Percentiles rank a stretch among this genome's conserved stretches.
phyloP scores from a whole-genome alignment of 1,140 invertebrate genomes.

The Akabosia matsudoensis region DNA sequence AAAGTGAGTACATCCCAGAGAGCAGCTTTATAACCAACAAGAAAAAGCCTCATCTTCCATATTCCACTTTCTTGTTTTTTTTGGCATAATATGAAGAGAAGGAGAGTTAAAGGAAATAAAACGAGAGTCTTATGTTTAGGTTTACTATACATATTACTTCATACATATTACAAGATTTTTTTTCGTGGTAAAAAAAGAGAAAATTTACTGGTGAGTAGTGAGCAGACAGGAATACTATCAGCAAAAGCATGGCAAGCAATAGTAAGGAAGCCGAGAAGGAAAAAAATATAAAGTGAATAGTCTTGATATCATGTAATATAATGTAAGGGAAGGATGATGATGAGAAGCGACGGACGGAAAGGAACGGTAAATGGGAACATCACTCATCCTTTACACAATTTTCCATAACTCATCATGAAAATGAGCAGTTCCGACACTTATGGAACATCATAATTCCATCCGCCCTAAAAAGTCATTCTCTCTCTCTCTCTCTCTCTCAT shows the following conservation, averaged over 20 bases:
- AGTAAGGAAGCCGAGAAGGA: background rate
- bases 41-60: background rate
- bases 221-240: background rate
- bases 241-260: background rate
- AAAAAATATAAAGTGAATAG: constrained; percentile 3
- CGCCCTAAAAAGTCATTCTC: constrained; percentile 20
- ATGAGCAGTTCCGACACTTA: constrained; percentile 24
- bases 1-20: constrained; percentile 1
- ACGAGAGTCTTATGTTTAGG: no score
- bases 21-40: background rate
- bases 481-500: background rate
- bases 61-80: background rate
- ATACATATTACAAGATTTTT: constrained; percentile 20
- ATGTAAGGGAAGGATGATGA: constrained; percentile 25
- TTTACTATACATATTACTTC: background rate
- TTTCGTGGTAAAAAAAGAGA: background rate
- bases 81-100: constrained; percentile 9
- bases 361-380: constrained; percentile 35
- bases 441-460: constrained; percentile 25
- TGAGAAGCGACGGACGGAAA: constrained; percentile 29
- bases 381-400: constrained; percentile 42
- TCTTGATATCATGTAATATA: constrained; percentile 16
- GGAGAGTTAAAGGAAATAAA: background rate
- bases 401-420: constrained; percentile 41
- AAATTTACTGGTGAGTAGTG: constrained; percentile 2